Evolutionary conservation across 2,888 invertebrate species (phyloP).

Genomic region (Minunthozetes semirufus): DNA sequence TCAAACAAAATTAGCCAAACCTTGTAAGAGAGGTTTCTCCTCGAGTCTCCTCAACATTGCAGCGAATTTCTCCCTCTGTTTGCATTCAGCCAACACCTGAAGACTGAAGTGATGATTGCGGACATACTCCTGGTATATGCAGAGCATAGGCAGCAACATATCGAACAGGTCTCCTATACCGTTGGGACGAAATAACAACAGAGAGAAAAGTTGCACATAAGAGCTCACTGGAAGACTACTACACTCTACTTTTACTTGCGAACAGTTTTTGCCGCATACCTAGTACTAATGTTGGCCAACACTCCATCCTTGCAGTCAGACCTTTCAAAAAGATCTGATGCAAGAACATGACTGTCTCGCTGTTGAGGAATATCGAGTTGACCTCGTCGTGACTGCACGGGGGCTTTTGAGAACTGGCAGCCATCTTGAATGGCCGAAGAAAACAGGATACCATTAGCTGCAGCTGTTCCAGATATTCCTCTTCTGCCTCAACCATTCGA

Average conservation of each 20-base stretch:
- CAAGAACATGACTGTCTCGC: constrained; percentile 81
- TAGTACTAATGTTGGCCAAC: constrained; percentile 85
- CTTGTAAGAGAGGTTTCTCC: constrained; percentile 75
- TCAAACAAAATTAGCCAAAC: constrained; percentile 11
- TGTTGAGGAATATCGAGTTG: constrained; percentile 83
- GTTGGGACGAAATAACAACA: constrained; percentile 32
- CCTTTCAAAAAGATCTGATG: constrained; percentile 92
- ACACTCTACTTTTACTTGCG: background rate
- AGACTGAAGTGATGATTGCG: constrained; percentile 88
- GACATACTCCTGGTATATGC: constrained; percentile 90
- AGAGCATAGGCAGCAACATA: constrained; percentile 87
- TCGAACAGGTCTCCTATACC: constrained; percentile 78
- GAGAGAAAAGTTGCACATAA: constrained; percentile 22
- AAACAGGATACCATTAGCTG: constrained; percentile 78
- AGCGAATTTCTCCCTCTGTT: constrained; percentile 71
- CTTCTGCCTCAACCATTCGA: constrained; percentile 86
- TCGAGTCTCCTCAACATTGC: constrained; percentile 70
- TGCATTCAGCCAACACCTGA: constrained; percentile 79
- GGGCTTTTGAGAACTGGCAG: constrained; percentile 84
- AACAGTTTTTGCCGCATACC: constrained; percentile 55
- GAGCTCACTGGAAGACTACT: constrained; percentile 1
- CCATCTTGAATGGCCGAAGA: constrained; percentile 83
- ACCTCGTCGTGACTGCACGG: constrained; percentile 88
- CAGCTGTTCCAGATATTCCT: constrained; percentile 84
- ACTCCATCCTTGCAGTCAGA: constrained; percentile 79